phyloP scores from a whole-genome alignment of 92 coral and sea anemone genomes.

The Anthopleura xanthogrammica region DNA sequence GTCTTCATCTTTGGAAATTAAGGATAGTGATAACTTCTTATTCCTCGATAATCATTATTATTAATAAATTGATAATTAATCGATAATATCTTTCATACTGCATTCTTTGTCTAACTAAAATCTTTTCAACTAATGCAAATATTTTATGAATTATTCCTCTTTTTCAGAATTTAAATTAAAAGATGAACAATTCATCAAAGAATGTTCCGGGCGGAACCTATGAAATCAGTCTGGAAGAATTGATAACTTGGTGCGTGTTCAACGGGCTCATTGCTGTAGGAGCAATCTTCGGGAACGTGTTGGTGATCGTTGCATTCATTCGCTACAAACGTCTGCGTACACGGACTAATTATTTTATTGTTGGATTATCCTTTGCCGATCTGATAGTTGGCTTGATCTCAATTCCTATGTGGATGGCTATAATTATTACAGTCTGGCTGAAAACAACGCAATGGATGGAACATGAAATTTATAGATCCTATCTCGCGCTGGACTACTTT shows the following conservation, averaged over 20 bases:
- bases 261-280: conserved; percentile 35
- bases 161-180: too few species aligned
- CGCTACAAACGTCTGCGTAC: conserved; percentile 47
- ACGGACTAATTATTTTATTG: conserved; percentile 45
- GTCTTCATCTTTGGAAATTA: too few species aligned
- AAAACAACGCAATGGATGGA: conserved; percentile 49
- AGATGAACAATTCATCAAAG: too few species aligned
- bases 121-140: too few species aligned
- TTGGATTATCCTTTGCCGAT: conserved; percentile 46
- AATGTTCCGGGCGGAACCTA: too few species aligned
- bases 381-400: conserved; percentile 43
- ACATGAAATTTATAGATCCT: conserved; percentile 46
- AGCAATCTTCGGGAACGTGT: conserved; percentile 39
- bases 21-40: too few species aligned
- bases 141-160: too few species aligned
- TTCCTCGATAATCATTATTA: too few species aligned
- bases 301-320: conserved; percentile 39
- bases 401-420: conserved; percentile 61
- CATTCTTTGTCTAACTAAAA: too few species aligned
- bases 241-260: conserved; percentile 36
- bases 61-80: too few species aligned
- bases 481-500: conserved; percentile 56
- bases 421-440: conserved; percentile 54
- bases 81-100: too few species aligned
- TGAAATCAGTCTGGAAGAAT: conserved; percentile 8